Conservation (phyloP, 2,888 invertebrate species). For the Diarsia rubi region DNA sequence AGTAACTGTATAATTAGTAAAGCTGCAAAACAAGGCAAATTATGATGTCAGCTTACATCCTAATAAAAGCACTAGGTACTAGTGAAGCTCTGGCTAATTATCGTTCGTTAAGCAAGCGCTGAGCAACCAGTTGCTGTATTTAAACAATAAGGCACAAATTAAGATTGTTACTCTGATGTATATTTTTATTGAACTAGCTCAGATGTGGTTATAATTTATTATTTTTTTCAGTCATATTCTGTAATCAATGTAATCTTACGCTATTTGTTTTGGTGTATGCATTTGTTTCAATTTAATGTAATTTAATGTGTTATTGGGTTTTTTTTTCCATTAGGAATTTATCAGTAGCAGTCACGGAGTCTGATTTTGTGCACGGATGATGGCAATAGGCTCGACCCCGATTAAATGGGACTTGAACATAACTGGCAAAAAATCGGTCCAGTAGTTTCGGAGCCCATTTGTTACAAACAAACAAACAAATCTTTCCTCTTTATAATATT, state of each 20-base stretch:
- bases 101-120: conserved; percentile 42
- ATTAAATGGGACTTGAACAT: too few relatives aligned
- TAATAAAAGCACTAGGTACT: conserved; percentile 31
- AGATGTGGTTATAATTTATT: conserved; percentile 52
- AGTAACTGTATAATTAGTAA: background rate
- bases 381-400: too few relatives aligned
- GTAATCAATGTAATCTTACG: conserved; percentile 42
- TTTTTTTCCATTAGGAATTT: too few relatives aligned
- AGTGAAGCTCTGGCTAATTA: conserved; percentile 29
- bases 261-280: conserved; percentile 42
- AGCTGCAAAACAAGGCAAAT: conserved; percentile 17
- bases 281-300: too few relatives aligned
- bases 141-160: conserved; percentile 46
- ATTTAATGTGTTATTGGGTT: too few relatives aligned
- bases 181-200: conserved; percentile 49
- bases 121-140: conserved; percentile 45
- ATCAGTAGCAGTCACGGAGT: too few relatives aligned
- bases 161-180: conserved; percentile 30
- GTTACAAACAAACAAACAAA: too few relatives aligned
- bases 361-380: too few relatives aligned
- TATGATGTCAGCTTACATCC: conserved; percentile 19
- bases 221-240: conserved; percentile 52
- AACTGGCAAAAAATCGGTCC: too few relatives aligned
- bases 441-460: too few relatives aligned
- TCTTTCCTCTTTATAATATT: too few relatives aligned